A percentile compares a stretch with the other conserved stretches of the same genome.
These are phyloP conservation scores for Trichosurus vulpecula DNA, from an alignment of 2,797 vertebrate genomes.

Conservation along the genomic window DNA sequence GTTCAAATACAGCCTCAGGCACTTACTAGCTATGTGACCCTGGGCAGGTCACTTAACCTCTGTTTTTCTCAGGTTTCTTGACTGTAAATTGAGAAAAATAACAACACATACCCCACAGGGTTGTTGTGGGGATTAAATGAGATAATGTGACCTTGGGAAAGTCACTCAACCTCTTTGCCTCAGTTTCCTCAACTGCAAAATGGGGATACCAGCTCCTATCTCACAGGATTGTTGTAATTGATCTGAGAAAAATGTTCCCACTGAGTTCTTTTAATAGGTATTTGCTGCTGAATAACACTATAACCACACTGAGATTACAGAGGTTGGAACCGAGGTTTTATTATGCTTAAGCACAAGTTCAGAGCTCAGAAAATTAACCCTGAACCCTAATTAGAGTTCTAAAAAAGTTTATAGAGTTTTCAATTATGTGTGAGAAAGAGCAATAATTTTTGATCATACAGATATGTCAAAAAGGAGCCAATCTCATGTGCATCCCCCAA, in stretches of 20 bases:
- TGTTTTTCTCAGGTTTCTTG: neutral
- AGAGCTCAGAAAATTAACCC: neutral
- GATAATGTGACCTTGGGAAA: neutral
- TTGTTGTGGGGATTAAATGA: neutral
- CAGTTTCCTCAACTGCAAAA: neutral
- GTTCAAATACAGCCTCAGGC: neutral
- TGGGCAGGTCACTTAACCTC: neutral
- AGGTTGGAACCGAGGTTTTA: neutral
- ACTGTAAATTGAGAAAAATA: neutral
- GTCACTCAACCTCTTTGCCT: neutral
- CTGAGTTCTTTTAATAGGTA: neutral
- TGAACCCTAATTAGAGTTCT: neutral
- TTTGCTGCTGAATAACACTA: neutral
- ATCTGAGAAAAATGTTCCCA: neutral
- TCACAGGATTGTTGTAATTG: neutral
- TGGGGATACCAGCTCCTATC: neutral
- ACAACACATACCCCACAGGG: neutral
- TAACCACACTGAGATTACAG: neutral
- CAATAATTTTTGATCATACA: neutral
- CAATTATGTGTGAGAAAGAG: neutral
- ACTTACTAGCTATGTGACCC: neutral
- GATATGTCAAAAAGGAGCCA: neutral
- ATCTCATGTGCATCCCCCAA: too few species aligned
- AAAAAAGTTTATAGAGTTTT: neutral
- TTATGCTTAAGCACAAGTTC: neutral